Evolutionary conservation across 2,113 vertebrate genomes (phyloP).

Genomic region (Salvelinus fontinalis): DNA sequence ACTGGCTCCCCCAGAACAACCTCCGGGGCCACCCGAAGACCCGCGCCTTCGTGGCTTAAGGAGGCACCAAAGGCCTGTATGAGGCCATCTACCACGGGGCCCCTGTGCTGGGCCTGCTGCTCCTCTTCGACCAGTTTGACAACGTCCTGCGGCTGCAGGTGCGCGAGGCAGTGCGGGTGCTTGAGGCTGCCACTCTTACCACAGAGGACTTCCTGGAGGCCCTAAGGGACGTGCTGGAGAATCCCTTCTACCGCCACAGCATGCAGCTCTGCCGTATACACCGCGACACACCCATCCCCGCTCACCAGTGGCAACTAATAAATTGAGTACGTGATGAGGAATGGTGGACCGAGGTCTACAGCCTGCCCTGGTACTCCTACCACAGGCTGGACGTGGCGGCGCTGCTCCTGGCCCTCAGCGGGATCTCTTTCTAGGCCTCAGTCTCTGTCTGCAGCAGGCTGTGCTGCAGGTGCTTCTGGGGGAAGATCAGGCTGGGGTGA

Average conservation of each 20-base stretch:
- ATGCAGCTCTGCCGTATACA: slow-evolving; percentile 75
- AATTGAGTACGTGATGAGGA: slow-evolving; percentile 86
- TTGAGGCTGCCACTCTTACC: slow-evolving; percentile 34
- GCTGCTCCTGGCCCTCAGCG: slow-evolving; percentile 48
- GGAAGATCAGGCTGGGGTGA: background rate
- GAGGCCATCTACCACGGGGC: slow-evolving; percentile 74
- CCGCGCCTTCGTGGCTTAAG: slow-evolving; percentile 68
- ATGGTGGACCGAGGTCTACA: slow-evolving; percentile 77
- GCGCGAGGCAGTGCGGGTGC: too few species aligned
- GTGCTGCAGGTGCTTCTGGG: background rate
- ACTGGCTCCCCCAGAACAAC: slow-evolving; percentile 74
- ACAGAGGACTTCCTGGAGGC: slow-evolving; percentile 59
- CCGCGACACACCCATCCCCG: slow-evolving; percentile 76
- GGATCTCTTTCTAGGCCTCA: background rate
- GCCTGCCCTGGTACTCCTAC: slow-evolving; percentile 84
- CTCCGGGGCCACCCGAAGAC: slow-evolving; percentile 74
- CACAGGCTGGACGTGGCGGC: slow-evolving; percentile 78
- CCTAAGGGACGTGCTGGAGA: slow-evolving; percentile 47
- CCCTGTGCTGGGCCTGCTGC: slow-evolving; percentile 69
- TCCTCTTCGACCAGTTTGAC: slow-evolving; percentile 76
- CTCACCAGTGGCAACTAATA: slow-evolving; percentile 81
- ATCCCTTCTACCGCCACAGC: background rate
- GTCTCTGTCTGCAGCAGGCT: background rate
- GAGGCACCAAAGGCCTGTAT: slow-evolving; percentile 73
- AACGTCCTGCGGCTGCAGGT: slow-evolving; percentile 43